Conservation (phyloP, 2,797 vertebrate species). For the Selene dorsalis region DNA sequence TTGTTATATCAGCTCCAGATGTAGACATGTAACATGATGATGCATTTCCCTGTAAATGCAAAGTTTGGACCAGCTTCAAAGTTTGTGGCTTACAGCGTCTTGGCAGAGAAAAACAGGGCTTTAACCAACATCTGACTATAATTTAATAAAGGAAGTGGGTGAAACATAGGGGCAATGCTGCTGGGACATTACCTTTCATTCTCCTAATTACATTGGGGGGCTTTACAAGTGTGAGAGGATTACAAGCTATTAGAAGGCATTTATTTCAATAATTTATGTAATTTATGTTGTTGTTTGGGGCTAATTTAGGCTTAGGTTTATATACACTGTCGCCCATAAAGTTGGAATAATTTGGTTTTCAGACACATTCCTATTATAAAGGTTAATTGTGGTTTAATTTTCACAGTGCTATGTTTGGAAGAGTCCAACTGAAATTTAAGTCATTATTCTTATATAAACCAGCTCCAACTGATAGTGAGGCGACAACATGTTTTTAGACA, state of each 20-base stretch:
- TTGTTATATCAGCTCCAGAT: slow-evolving; percentile 49
- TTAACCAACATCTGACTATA: slow-evolving; percentile 56
- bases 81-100: slow-evolving; percentile 36
- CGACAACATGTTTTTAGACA: background rate
- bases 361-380: too few species aligned
- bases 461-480: too few species aligned
- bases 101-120: slow-evolving; percentile 31
- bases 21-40: slow-evolving; percentile 32
- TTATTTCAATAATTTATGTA: slow-evolving; percentile 71
- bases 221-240: slow-evolving; percentile 76
- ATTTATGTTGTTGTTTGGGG: slow-evolving; percentile 63
- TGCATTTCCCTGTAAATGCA: slow-evolving; percentile 39
- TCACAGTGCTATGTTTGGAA: too few species aligned
- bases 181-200: slow-evolving; percentile 77
- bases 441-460: too few species aligned
- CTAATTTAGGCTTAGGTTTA: slow-evolving; percentile 52
- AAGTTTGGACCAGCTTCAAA: slow-evolving; percentile 44
- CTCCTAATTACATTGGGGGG: slow-evolving; percentile 73
- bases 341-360: too few species aligned
- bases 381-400: too few species aligned
- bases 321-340: background rate
- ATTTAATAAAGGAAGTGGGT: slow-evolving; percentile 64
- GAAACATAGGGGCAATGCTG: slow-evolving; percentile 49
- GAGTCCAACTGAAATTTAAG: too few species aligned
- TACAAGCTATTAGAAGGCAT: slow-evolving; percentile 74